A percentile compares a stretch with the other conserved stretches of the same genome.
These are phyloP conservation scores for Ceratosolen fusciceps DNA, from an alignment of 1,140 invertebrate species.

Conservation along the genomic window DNA sequence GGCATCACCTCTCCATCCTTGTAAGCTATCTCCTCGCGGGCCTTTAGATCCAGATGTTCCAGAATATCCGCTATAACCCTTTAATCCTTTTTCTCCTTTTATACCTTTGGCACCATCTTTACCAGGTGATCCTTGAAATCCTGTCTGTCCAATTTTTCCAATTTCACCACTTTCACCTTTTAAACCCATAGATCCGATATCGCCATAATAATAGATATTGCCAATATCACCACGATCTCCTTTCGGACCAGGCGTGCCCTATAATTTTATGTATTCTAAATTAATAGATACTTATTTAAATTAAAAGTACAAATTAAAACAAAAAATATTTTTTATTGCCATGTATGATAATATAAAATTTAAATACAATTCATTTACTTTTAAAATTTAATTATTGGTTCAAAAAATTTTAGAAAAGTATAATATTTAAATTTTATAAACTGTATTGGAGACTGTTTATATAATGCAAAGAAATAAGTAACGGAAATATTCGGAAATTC, in stretches of 20 bases:
- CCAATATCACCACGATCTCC: slow-evolving; percentile 71
- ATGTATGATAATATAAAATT: no score
- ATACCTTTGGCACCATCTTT: slow-evolving; percentile 69
- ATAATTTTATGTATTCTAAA: no score
- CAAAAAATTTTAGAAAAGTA: no score
- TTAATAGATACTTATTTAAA: no score
- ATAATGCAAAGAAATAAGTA: no score
- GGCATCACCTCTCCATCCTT: slow-evolving; percentile 66
- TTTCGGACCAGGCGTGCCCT: slow-evolving; percentile 63
- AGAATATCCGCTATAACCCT: slow-evolving; percentile 60
- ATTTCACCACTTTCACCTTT: slow-evolving; percentile 62
- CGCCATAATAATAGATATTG: slow-evolving; percentile 63
- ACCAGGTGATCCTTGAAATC: slow-evolving; percentile 68
- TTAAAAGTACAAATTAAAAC: no score
- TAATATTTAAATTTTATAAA: no score
- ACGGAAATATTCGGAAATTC: no score
- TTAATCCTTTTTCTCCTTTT: slow-evolving; percentile 72
- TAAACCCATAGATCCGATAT: slow-evolving; percentile 64
- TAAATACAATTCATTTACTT: no score
- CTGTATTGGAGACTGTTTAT: no score
- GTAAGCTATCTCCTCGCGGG: slow-evolving; percentile 65
- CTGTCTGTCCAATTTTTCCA: slow-evolving; percentile 64
- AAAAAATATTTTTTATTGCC: no score
- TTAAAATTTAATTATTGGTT: no score
- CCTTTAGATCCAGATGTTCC: slow-evolving; percentile 67